These are phyloP conservation scores for Chalcosyrphus nemorum DNA, from an alignment of 2,888 invertebrate genomes.

Conservation along the genomic window DNA sequence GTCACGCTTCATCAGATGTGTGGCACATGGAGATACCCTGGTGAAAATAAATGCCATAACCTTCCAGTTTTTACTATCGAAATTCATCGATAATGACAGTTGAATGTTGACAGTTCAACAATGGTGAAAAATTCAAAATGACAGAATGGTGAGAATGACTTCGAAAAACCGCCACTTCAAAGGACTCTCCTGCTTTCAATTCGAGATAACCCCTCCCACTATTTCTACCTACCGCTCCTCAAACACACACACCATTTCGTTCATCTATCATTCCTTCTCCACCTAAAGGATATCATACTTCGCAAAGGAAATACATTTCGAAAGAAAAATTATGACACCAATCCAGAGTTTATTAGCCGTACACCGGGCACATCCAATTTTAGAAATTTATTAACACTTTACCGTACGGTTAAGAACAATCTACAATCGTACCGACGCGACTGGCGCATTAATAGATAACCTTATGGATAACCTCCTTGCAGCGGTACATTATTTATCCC, in stretches of 20 bases:
- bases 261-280: background rate
- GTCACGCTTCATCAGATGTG: no score
- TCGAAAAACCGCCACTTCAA: no score
- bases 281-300: background rate
- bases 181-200: no score
- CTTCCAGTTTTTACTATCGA: no score
- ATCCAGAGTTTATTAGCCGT: constrained; percentile 37
- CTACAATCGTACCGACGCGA: constrained; percentile 39
- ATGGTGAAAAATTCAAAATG: no score
- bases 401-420: constrained; percentile 29
- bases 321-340: constrained; percentile 15
- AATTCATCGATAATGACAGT: no score
- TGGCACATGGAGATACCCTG: no score
- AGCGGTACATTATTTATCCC: constrained; percentile 60
- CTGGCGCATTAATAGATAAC: constrained; percentile 56
- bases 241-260: background rate
- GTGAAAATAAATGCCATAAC: no score
- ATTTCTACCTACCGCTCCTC: no score
- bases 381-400: constrained; percentile 63
- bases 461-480: constrained; percentile 62
- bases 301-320: constrained; percentile 8
- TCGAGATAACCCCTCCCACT: no score
- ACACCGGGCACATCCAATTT: constrained; percentile 27
- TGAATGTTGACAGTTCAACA: no score
- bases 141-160: no score